phyloP scores from a whole-genome alignment of 2,888 invertebrate species.

The Sarcophaga rosellei region DNA sequence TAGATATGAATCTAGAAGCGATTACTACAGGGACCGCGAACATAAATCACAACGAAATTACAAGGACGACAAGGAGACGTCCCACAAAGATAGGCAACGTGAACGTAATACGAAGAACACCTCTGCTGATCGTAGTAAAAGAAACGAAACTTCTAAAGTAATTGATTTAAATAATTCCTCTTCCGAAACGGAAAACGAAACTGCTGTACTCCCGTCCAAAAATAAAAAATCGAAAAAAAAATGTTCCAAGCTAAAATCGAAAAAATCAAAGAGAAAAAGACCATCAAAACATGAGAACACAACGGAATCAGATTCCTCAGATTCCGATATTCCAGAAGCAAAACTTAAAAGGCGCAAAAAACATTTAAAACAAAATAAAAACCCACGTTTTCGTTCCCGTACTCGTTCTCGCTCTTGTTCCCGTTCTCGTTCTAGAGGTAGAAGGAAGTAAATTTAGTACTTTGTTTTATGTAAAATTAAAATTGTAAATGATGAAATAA shows the following conservation, averaged over 20 bases:
- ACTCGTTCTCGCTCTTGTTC: slow-evolving; percentile 31
- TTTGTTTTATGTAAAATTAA: neutral
- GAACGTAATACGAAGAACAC: neutral
- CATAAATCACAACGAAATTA: slow-evolving; percentile 16
- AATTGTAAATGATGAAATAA: neutral
- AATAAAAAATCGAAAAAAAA: slow-evolving; percentile 73
- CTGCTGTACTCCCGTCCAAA: slow-evolving; percentile 69
- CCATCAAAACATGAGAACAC: slow-evolving; percentile 32
- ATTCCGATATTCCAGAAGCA: slow-evolving; percentile 70
- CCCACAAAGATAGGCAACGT: slow-evolving; percentile 29
- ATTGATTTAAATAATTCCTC: slow-evolving; percentile 29
- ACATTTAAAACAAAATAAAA: slow-evolving; percentile 80
- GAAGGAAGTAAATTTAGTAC: slow-evolving; percentile 17
- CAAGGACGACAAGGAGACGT: slow-evolving; percentile 7
- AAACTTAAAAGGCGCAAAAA: slow-evolving; percentile 76
- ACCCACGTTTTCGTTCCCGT: slow-evolving; percentile 77
- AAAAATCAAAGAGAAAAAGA: slow-evolving; percentile 69
- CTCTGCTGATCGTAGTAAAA: neutral
- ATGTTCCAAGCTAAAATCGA: slow-evolving; percentile 73
- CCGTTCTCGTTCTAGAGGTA: slow-evolving; percentile 72
- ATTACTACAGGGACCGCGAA: neutral
- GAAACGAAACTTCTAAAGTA: neutral
- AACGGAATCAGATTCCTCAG: slow-evolving; percentile 22
- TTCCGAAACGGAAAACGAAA: slow-evolving; percentile 72
- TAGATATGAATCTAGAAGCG: neutral